Evolutionary conservation across 2,113 vertebrate species (phyloP).

Genomic region (Nesoenas mayeri): DNA sequence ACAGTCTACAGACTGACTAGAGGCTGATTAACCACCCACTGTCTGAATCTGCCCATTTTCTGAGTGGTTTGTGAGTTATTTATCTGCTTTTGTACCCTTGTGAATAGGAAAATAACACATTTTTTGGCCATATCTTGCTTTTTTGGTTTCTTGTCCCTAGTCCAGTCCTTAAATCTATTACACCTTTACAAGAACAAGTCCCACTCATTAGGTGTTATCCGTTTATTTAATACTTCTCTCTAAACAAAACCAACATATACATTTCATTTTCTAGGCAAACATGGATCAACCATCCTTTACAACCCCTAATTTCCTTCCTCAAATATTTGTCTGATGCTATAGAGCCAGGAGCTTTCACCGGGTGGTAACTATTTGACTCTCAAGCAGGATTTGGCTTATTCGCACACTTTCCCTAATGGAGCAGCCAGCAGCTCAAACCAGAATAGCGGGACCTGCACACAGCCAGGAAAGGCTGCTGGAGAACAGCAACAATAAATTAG

Average conservation of each 20-base stretch:
- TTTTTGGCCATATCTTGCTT: neutral
- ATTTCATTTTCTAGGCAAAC: slow-evolving; percentile 11
- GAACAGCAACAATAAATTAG: neutral
- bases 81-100: neutral
- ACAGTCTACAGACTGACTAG: neutral
- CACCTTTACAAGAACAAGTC: neutral
- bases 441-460: neutral
- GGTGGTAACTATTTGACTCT: neutral
- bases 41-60: neutral
- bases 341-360: neutral
- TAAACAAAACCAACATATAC: neutral
- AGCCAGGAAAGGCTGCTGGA: neutral
- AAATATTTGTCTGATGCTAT: neutral
- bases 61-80: neutral
- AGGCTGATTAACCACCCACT: neutral
- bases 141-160: neutral
- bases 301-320: slow-evolving; percentile 4
- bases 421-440: neutral
- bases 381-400: neutral
- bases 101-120: neutral
- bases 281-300: neutral
- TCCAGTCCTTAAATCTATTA: neutral
- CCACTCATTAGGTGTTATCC: neutral
- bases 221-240: neutral
- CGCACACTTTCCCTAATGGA: neutral